These are phyloP conservation scores for Centruroides vittatus DNA, from an alignment of 1,140 invertebrate genomes.

Conservation along the genomic window DNA sequence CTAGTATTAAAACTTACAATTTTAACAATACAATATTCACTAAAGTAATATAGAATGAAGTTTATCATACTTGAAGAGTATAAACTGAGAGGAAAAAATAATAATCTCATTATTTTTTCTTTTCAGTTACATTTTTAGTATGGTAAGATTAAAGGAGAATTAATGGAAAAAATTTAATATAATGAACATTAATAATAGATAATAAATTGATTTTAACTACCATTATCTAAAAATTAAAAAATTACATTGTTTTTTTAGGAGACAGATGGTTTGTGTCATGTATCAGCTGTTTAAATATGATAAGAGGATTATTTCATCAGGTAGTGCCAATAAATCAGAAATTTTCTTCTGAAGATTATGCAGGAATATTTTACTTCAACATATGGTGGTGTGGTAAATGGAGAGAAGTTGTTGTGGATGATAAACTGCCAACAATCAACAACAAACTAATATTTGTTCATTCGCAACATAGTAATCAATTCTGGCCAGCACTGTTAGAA, in stretches of 20 bases:
- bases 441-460: conserved; percentile 85
- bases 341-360: conserved; percentile 40
- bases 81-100: too few species aligned
- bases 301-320: conserved; percentile 79
- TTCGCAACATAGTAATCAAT: conserved; percentile 67
- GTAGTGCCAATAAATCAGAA: conserved; percentile 90
- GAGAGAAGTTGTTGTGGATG: conserved; percentile 91
- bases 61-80: too few species aligned
- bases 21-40: too few species aligned
- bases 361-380: conserved; percentile 79
- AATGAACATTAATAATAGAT: too few species aligned
- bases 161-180: too few species aligned
- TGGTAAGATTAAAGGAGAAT: too few species aligned
- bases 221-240: too few species aligned
- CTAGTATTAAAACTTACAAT: too few species aligned
- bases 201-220: too few species aligned
- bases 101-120: too few species aligned
- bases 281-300: conserved; percentile 55
- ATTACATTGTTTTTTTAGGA: conserved; percentile 39
- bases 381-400: conserved; percentile 93
- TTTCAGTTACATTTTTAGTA: too few species aligned
- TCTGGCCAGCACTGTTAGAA: conserved; percentile 90
- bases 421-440: conserved; percentile 83
- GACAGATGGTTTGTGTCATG: conserved; percentile 84
- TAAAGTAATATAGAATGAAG: too few species aligned